These are phyloP conservation scores for Miniopterus natalensis DNA, from an alignment of 2,113 vertebrate species.

Conservation along the genomic window DNA sequence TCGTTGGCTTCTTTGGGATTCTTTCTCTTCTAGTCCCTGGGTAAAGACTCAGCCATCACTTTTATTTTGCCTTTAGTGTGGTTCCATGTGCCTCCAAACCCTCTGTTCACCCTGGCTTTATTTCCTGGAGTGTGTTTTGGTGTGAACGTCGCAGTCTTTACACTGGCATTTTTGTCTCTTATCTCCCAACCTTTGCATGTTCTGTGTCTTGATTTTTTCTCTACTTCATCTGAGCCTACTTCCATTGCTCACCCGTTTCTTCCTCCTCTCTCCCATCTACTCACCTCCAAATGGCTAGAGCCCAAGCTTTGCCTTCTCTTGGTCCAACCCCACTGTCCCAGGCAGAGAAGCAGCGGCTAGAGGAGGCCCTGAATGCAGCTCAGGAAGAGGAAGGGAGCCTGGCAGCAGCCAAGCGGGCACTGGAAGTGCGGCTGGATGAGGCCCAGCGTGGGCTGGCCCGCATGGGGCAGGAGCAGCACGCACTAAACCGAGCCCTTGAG, in stretches of 20 bases:
- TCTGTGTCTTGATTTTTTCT: background rate
- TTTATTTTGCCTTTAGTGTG: background rate
- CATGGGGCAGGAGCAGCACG: constrained; percentile 90
- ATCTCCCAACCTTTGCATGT: background rate
- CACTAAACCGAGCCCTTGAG: constrained; percentile 85
- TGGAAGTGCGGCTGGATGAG: constrained; percentile 92
- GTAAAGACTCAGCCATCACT: background rate
- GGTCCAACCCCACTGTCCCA: background rate
- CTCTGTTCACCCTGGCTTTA: background rate
- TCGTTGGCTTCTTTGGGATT: fast-evolving
- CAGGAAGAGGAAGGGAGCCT: constrained; percentile 88
- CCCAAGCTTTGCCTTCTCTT: background rate
- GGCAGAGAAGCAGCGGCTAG: constrained; percentile 85
- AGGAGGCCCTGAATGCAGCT: constrained; percentile 79
- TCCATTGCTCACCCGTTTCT: background rate
- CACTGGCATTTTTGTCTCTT: background rate
- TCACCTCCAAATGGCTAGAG: background rate
- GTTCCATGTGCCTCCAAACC: background rate
- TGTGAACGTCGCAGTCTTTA: background rate
- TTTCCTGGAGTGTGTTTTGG: background rate
- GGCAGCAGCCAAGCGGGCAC: constrained; percentile 89
- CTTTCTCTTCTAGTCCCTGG: too few species aligned
- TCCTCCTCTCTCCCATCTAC: background rate
- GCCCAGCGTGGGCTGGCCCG: constrained; percentile 85
- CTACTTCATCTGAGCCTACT: background rate